Conservation (phyloP, 2,113 vertebrate genomes). For the Macquaria australasica region DNA sequence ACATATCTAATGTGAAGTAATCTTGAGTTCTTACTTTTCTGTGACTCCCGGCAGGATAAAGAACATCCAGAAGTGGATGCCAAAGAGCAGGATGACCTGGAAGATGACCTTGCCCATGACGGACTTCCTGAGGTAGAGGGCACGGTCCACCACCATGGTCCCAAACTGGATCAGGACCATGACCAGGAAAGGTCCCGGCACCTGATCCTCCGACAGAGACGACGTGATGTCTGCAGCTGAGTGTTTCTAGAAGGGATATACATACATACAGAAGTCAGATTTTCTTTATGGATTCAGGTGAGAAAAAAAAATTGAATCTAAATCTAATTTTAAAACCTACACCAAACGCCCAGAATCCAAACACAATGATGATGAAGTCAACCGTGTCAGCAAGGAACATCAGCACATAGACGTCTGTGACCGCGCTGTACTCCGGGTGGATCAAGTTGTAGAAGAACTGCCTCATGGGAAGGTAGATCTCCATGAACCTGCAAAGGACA, state of each 20-base stretch:
- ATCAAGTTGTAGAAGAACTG: conserved; percentile 98
- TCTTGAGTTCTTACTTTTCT: conserved; percentile 87
- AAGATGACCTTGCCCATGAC: conserved; percentile 97
- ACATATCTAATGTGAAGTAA: not conserved
- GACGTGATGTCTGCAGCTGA: conserved; percentile 97
- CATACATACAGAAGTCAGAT: not conserved
- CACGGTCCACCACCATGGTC: conserved; percentile 98
- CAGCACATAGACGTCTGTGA: conserved; percentile 97
- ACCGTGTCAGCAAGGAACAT: conserved; percentile 99
- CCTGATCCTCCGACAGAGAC: conserved; percentile 97
- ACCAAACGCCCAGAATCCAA: conserved; percentile 98
- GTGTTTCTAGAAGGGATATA: conserved; percentile 89
- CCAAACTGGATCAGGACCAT: conserved; percentile 99
- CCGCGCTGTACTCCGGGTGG: conserved; percentile 97
- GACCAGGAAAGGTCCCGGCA: conserved; percentile 95
- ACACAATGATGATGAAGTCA: conserved; percentile 98
- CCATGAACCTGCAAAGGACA: conserved; percentile 85
- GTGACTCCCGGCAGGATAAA: conserved; percentile 96
- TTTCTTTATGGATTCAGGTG: not conserved
- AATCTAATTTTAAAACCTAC: conserved; percentile 81
- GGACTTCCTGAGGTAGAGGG: conserved; percentile 96
- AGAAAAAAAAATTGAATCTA: not conserved
- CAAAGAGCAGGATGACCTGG: conserved; percentile 97
- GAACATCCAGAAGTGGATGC: conserved; percentile 99
- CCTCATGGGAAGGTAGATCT: conserved; percentile 93